A percentile compares a stretch with the other conserved stretches of the same genome.
Conservation (phyloP, 2,797 vertebrate genomes). For the Sternarchorhynchus goeldii region DNA sequence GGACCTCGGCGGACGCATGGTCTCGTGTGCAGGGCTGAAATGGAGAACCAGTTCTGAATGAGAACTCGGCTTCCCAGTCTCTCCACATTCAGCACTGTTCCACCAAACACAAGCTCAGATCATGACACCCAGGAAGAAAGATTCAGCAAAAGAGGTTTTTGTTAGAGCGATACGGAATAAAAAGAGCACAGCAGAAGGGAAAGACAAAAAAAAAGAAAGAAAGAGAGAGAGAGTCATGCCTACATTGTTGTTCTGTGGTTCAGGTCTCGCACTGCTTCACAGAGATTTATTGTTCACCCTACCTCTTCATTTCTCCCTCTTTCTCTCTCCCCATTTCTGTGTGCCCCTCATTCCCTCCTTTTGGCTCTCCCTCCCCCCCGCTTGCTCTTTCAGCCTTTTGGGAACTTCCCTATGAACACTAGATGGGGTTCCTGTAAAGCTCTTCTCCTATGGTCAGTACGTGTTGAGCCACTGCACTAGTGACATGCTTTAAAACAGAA, state of each 20-base stretch:
- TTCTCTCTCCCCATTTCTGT: too few relatives aligned
- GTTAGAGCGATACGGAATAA: constrained; percentile 51
- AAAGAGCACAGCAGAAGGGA: constrained; percentile 62
- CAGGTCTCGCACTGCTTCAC: constrained; percentile 76
- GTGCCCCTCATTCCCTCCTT: constrained; percentile 46
- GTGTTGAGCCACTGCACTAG: constrained; percentile 83
- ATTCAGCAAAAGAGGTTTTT: constrained; percentile 58
- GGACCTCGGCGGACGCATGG: constrained; percentile 49
- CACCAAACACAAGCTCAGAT: constrained; percentile 42
- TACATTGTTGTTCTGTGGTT: constrained; percentile 77
- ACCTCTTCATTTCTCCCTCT: constrained; percentile 51
- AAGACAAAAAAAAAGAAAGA: constrained; percentile 60
- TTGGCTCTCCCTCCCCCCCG: constrained; percentile 44
- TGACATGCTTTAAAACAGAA: constrained; percentile 81
- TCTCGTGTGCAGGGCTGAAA: constrained; percentile 72
- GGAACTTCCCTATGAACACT: constrained; percentile 86
- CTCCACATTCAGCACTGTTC: constrained; percentile 44
- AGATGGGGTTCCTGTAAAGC: constrained; percentile 93
- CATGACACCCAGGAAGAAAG: constrained; percentile 54
- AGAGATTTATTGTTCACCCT: constrained; percentile 55
- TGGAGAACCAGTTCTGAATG: constrained; percentile 40
- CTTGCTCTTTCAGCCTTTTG: constrained; percentile 69
- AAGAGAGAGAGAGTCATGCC: constrained; percentile 66
- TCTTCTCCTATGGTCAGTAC: constrained; percentile 81
- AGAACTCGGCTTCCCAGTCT: constrained; percentile 40